These are phyloP conservation scores for Zoanthus gigantus DNA, from an alignment of 92 coral and sea anemone species.

Conservation along the genomic window DNA sequence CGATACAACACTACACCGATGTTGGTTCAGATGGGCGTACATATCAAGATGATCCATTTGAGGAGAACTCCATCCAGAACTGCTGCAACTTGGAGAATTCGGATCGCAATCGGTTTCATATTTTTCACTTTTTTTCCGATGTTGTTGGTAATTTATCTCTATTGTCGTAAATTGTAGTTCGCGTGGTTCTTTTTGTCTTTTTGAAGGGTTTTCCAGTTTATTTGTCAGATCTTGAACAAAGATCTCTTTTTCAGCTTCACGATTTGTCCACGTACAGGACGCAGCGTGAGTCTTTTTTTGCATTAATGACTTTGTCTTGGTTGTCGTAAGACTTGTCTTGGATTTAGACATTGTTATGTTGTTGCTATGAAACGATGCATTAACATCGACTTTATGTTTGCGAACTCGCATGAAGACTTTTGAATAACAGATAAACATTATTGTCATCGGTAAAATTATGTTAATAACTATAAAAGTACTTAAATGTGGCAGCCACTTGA, in stretches of 20 bases:
- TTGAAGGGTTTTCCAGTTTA: background rate
- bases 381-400: constrained; percentile 26
- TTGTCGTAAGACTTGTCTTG: constrained; percentile 4
- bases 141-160: background rate
- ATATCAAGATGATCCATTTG: constrained; percentile 15
- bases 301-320: background rate
- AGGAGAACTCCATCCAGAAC: constrained; percentile 30
- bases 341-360: background rate
- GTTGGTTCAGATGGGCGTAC: constrained; percentile 12
- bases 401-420: constrained; percentile 38
- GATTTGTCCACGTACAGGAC: constrained; percentile 18
- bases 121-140: constrained; percentile 2
- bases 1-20: constrained; percentile 35
- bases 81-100: constrained; percentile 24
- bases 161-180: background rate
- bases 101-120: background rate
- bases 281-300: background rate
- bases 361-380: constrained; percentile 1
- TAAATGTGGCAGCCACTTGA: constrained; percentile 24
- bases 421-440: constrained; percentile 34
- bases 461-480: constrained; percentile 17
- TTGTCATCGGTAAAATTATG: constrained; percentile 24
- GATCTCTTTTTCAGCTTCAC: background rate
- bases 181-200: background rate
- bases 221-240: background rate